A percentile compares a stretch with the other conserved stretches of the same genome.
Evolutionary conservation across 2,113 vertebrate genomes (phyloP).

Genomic region (Uria aalge): DNA sequence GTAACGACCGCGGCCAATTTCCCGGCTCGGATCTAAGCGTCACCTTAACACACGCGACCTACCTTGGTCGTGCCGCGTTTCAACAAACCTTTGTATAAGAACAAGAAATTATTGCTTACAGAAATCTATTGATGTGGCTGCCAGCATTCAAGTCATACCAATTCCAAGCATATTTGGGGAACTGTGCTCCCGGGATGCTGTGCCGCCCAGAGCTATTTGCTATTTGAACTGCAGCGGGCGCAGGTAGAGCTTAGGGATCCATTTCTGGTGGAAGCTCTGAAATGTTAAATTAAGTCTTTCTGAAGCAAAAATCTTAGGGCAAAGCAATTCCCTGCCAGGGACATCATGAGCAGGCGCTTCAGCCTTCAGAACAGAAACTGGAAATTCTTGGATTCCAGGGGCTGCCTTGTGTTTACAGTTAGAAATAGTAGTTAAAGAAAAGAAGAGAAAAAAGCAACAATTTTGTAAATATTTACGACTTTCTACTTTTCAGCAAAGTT

Average conservation of each 20-base stretch:
- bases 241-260: background rate
- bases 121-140: background rate
- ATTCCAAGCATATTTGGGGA: background rate
- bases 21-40: background rate
- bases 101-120: background rate
- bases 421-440: background rate
- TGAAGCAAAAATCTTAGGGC: background rate
- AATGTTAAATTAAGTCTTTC: background rate
- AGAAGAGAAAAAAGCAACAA: background rate
- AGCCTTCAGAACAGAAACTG: background rate
- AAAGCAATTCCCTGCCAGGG: background rate
- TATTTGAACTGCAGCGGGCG: fast-evolving
- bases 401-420: background rate
- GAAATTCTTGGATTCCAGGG: background rate
- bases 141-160: background rate
- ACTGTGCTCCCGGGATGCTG: too few species aligned
- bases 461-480: background rate
- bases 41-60: background rate
- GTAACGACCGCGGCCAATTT: background rate
- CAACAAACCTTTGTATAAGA: background rate
- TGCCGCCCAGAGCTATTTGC: background rate
- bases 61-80: background rate
- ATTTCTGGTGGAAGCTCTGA: background rate
- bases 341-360: background rate
- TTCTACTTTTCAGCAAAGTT: background rate